phyloP scores from a whole-genome alignment of 2,888 invertebrate genomes.

The Anaspis maculata region DNA sequence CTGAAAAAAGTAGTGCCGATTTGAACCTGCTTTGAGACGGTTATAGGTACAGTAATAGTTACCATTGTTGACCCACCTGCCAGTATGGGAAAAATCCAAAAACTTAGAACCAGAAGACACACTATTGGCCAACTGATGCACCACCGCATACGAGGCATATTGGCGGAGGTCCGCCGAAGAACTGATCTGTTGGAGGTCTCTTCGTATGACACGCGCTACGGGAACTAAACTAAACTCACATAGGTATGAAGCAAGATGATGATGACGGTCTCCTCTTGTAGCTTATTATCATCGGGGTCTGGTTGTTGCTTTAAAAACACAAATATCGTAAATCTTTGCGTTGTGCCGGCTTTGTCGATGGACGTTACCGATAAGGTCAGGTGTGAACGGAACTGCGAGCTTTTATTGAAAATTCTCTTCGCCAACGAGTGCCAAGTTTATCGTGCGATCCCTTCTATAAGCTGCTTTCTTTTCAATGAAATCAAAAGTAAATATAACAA shows the following conservation, averaged over 20 bases:
- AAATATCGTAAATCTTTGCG: conserved; percentile 4
- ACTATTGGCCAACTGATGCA: conserved; percentile 21
- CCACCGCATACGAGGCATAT: conserved; percentile 35
- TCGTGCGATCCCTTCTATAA: too few species aligned
- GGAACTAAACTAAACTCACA: conserved; percentile 15
- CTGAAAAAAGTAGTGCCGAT: too few species aligned
- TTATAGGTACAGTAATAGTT: too few species aligned
- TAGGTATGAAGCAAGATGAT: conserved; percentile 12
- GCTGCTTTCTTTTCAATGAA: too few species aligned
- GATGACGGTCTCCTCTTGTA: conserved; percentile 9
- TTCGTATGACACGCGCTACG: conserved; percentile 31
- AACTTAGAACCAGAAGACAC: conserved; percentile 13
- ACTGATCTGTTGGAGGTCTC: conserved; percentile 33
- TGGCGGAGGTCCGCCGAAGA: conserved; percentile 36
- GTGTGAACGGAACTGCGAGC: too few species aligned
- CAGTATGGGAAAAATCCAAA: conserved; percentile 20
- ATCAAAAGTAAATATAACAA: too few species aligned
- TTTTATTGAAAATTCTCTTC: too few species aligned
- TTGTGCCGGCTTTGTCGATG: too few species aligned
- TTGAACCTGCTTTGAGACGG: too few species aligned
- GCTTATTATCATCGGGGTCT: conserved; percentile 8
- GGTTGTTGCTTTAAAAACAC: conserved; percentile 4
- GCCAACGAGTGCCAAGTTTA: too few species aligned
- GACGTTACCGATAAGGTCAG: too few species aligned
- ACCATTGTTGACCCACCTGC: too few species aligned